phyloP scores from a whole-genome alignment of 2,888 invertebrate species.

The Odiellus spinosus region DNA sequence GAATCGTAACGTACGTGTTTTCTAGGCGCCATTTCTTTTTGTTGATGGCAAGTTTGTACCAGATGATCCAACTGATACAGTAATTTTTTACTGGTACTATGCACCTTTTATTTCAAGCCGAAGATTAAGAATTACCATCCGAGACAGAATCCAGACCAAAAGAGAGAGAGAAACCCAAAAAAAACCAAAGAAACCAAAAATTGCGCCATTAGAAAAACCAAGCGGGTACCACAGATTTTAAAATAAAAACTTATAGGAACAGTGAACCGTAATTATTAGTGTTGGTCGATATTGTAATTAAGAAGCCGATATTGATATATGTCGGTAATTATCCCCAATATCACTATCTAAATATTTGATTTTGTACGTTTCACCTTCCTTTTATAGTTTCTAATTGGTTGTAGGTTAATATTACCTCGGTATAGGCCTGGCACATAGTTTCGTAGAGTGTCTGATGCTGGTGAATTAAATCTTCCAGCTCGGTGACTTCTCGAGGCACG shows the following conservation, averaged over 20 bases:
- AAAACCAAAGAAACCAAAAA: not conserved
- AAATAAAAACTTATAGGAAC: too few relatives aligned
- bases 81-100: slow-evolving; percentile 88
- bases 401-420: slow-evolving; percentile 47
- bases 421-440: slow-evolving; percentile 89
- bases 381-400: too few relatives aligned
- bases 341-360: too few relatives aligned
- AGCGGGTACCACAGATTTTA: too few relatives aligned
- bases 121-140: not conserved
- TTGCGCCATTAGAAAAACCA: too few relatives aligned
- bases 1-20: slow-evolving; percentile 36
- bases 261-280: too few relatives aligned
- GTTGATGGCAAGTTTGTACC: slow-evolving; percentile 86
- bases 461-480: slow-evolving; percentile 79
- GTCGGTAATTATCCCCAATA: too few relatives aligned
- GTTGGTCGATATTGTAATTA: too few relatives aligned
- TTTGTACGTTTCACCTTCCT: too few relatives aligned
- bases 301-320: too few relatives aligned
- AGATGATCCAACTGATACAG: slow-evolving; percentile 87
- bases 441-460: slow-evolving; percentile 88
- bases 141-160: not conserved
- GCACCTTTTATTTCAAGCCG: slow-evolving; percentile 44
- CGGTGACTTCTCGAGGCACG: slow-evolving; percentile 54
- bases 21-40: slow-evolving; percentile 29
- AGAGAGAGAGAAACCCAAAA: not conserved